These are phyloP conservation scores for Sinocyclocheilus anshuiensis DNA, from an alignment of 2,113 vertebrate genomes.

Conservation along the genomic window DNA sequence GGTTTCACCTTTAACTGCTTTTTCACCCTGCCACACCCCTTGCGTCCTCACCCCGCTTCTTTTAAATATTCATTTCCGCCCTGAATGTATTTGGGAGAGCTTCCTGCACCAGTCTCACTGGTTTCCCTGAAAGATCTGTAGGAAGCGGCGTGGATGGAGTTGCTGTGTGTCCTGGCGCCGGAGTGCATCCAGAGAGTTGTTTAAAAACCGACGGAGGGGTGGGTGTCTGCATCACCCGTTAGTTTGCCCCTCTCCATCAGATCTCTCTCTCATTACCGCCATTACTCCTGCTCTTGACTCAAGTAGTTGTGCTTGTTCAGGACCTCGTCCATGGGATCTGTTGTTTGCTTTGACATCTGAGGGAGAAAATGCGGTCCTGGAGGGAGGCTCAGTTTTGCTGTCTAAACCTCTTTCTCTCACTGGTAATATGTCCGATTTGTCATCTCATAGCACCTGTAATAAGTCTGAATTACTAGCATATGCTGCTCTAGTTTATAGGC, in stretches of 20 bases:
- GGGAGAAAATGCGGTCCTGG: slow-evolving; percentile 14
- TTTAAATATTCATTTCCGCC: slow-evolving; percentile 73
- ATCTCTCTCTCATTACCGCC: slow-evolving; percentile 22
- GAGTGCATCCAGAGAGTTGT: slow-evolving; percentile 54
- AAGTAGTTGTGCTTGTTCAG: slow-evolving; percentile 41
- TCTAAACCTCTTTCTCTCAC: slow-evolving; percentile 26
- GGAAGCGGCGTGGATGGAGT: slow-evolving; percentile 68
- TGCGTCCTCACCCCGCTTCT: slow-evolving; percentile 37
- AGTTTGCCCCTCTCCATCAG: slow-evolving; percentile 21
- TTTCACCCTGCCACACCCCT: slow-evolving; percentile 21
- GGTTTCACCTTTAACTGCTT: too few species aligned
- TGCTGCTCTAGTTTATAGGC: background rate
- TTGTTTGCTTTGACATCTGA: slow-evolving; percentile 38
- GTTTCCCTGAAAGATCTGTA: slow-evolving; percentile 72
- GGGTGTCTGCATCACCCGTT: slow-evolving; percentile 15
- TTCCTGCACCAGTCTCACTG: slow-evolving; percentile 71
- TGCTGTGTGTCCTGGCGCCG: slow-evolving; percentile 58
- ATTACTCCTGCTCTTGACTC: slow-evolving; percentile 23
- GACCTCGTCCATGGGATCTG: slow-evolving; percentile 41
- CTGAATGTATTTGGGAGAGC: slow-evolving; percentile 68
- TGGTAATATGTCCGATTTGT: slow-evolving; percentile 26
- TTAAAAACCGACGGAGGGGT: background rate
- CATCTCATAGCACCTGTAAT: slow-evolving; percentile 12
- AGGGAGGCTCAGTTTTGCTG: slow-evolving; percentile 40
- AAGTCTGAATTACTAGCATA: slow-evolving; percentile 11